Percentiles rank a stretch among this genome's conserved stretches.
phyloP scores from a whole-genome alignment of 2,113 vertebrate genomes.

The Eptesicus fuscus region DNA sequence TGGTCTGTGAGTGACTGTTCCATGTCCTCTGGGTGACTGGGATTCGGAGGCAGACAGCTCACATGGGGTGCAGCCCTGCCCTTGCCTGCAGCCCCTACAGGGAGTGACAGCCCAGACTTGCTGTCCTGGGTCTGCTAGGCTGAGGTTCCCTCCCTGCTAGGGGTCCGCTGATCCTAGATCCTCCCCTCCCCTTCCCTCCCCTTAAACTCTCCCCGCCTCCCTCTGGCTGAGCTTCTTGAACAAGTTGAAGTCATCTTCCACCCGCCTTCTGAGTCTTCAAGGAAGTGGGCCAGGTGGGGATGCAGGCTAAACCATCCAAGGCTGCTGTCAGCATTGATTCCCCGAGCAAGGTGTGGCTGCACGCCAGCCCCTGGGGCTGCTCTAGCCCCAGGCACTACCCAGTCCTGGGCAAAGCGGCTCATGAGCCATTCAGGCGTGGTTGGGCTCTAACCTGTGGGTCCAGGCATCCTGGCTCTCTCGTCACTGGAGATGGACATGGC shows the following conservation, averaged over 20 bases:
- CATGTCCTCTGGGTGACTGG: not conserved
- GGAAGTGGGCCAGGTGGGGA: not conserved
- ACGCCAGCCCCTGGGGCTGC: not conserved
- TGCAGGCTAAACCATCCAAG: not conserved
- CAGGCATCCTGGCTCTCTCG: not conserved
- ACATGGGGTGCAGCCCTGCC: not conserved
- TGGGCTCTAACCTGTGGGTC: not conserved
- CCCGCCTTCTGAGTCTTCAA: not conserved
- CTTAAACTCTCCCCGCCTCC: fast-evolving
- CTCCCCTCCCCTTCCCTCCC: no score
- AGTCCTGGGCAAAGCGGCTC: not conserved
- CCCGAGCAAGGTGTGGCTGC: not conserved
- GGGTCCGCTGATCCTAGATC: not conserved
- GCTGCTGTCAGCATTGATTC: not conserved
- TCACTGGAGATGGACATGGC: not conserved
- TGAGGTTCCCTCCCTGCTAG: not conserved
- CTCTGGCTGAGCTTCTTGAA: not conserved
- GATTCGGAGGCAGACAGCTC: not conserved
- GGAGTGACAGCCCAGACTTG: not conserved
- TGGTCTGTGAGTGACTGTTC: not conserved
- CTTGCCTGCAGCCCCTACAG: not conserved
- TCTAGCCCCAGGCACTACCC: not conserved
- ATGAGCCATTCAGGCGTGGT: not conserved
- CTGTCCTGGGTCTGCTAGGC: not conserved
- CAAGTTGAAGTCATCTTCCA: not conserved